Conservation (phyloP, 2,797 vertebrate genomes). For the Hemibagrus guttatus region DNA sequence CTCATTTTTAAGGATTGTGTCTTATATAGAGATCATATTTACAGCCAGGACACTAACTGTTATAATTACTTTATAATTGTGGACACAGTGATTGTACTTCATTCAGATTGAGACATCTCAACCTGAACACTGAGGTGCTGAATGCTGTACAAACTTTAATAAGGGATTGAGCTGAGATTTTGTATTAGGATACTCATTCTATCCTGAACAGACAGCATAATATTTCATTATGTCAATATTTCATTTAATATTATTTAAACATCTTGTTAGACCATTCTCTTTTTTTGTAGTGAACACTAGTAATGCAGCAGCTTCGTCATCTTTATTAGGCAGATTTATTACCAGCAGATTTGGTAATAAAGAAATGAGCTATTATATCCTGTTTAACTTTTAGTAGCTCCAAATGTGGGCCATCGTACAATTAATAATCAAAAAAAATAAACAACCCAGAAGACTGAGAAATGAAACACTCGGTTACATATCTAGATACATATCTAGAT, state of each 20-base stretch:
- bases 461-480: background rate
- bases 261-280: background rate
- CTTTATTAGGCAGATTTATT: slow-evolving; percentile 2
- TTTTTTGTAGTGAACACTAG: background rate
- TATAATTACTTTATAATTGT: background rate
- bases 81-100: background rate
- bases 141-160: background rate
- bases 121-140: background rate
- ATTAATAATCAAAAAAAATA: background rate
- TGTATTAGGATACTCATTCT: background rate
- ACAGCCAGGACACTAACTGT: background rate
- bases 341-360: background rate
- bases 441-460: background rate
- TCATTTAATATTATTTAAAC: background rate
- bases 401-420: background rate
- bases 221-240: background rate
- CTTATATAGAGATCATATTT: background rate
- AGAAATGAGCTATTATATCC: background rate
- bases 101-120: background rate
- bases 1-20: background rate
- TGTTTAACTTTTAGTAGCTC: background rate
- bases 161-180: background rate
- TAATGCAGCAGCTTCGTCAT: background rate
- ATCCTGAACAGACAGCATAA: background rate
- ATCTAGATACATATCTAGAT: background rate